Conservation (phyloP, 2,888 invertebrate genomes). For the Dione vanillae region DNA sequence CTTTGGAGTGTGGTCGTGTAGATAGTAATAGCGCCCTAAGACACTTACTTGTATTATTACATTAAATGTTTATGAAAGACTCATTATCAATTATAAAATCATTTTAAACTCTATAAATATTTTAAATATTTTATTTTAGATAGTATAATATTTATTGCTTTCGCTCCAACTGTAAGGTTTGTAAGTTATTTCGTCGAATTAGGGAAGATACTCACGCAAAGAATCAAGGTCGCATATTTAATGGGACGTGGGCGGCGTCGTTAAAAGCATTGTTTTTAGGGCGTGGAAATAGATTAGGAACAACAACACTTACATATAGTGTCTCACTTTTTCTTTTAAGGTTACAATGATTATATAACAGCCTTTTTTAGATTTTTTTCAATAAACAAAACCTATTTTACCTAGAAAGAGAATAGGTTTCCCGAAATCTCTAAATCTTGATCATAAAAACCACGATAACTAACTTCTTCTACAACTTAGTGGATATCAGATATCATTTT, state of each 20-base stretch:
- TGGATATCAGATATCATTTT: neutral
- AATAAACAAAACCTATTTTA: too few species aligned
- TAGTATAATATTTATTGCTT: neutral
- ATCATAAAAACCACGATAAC: too few species aligned
- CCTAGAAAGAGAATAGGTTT: too few species aligned
- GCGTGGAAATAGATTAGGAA: constrained; percentile 44
- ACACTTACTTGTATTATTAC: too few species aligned
- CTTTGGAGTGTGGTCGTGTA: too few species aligned
- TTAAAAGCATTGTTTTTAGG: constrained; percentile 51
- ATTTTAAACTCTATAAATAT: too few species aligned
- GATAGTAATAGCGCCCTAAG: too few species aligned
- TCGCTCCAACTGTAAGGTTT: constrained; percentile 29
- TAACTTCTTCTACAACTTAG: too few species aligned
- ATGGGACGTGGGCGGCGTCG: constrained; percentile 56
- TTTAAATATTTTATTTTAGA: neutral
- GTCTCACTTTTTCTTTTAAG: neutral
- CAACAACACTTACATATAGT: neutral
- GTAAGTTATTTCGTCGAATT: constrained; percentile 37
- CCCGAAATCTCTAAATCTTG: too few species aligned
- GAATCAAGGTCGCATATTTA: constrained; percentile 62
- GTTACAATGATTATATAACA: neutral
- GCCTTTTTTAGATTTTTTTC: neutral
- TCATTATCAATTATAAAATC: too few species aligned
- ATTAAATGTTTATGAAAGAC: too few species aligned
- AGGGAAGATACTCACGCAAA: constrained; percentile 61